Conservation (phyloP, 2,113 vertebrate species). For the Ctenomys sociabilis region DNA sequence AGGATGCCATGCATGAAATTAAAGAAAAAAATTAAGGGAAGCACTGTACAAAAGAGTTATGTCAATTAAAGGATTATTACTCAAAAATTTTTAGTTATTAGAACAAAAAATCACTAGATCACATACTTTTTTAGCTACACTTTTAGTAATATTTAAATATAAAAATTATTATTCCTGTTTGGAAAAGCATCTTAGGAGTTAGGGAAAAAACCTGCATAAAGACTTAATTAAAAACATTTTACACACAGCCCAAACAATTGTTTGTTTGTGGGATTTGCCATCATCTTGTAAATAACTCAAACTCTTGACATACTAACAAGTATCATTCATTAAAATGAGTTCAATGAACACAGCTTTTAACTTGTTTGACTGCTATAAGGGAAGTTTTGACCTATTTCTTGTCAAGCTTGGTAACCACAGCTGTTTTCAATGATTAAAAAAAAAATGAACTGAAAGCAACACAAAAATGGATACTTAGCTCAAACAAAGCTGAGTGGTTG, state of each 20-base stretch:
- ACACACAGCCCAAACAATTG: conserved; percentile 8
- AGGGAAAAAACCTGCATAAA: neutral
- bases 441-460: conserved; percentile 72
- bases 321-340: conserved; percentile 31
- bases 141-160: conserved; percentile 45
- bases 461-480: conserved; percentile 69
- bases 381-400: conserved; percentile 60
- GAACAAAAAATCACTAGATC: conserved; percentile 51
- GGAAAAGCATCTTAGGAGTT: conserved; percentile 46
- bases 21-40: neutral
- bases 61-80: conserved; percentile 27
- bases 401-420: conserved; percentile 62
- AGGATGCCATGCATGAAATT: neutral
- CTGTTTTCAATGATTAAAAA: conserved; percentile 69
- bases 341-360: neutral
- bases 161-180: conserved; percentile 11
- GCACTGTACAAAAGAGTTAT: neutral
- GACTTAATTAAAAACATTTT: conserved; percentile 11
- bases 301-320: conserved; percentile 21
- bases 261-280: conserved; percentile 7
- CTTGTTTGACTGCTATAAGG: neutral
- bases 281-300: conserved; percentile 55
- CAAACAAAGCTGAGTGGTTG: conserved; percentile 65
- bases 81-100: conserved; percentile 3
- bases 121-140: neutral